Evolutionary conservation across 2,113 vertebrate genomes (phyloP).

Genomic region (Pitta sordida): DNA sequence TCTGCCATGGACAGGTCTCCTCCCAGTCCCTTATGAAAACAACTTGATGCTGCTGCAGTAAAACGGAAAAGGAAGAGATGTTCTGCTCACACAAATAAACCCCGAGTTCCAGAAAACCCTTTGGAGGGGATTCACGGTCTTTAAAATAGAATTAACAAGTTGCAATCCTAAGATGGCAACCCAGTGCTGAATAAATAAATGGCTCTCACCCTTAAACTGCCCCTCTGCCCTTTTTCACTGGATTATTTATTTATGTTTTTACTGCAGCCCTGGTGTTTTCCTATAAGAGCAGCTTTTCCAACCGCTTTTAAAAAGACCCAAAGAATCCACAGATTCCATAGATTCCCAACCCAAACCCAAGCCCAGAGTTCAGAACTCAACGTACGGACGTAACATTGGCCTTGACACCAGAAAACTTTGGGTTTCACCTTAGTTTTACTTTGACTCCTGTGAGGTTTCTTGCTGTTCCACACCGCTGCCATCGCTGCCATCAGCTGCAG

Average conservation of each 20-base stretch:
- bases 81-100: background rate
- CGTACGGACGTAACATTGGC: background rate
- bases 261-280: background rate
- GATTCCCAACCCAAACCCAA: too few species aligned
- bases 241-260: background rate
- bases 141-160: background rate
- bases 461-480: constrained; percentile 88
- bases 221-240: background rate
- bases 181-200: background rate
- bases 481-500: constrained; percentile 86
- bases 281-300: background rate
- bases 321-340: too few species aligned
- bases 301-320: background rate
- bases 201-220: background rate
- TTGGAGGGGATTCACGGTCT: background rate
- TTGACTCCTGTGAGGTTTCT: constrained; percentile 78
- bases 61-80: background rate
- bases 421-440: constrained; percentile 82
- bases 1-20: background rate
- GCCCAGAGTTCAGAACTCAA: background rate
- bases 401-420: background rate
- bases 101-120: background rate
- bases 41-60: background rate
- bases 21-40: background rate
- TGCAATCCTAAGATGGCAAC: background rate